Conservation (phyloP, 2,888 invertebrate genomes). For the Reticulitermes lucifugus region DNA sequence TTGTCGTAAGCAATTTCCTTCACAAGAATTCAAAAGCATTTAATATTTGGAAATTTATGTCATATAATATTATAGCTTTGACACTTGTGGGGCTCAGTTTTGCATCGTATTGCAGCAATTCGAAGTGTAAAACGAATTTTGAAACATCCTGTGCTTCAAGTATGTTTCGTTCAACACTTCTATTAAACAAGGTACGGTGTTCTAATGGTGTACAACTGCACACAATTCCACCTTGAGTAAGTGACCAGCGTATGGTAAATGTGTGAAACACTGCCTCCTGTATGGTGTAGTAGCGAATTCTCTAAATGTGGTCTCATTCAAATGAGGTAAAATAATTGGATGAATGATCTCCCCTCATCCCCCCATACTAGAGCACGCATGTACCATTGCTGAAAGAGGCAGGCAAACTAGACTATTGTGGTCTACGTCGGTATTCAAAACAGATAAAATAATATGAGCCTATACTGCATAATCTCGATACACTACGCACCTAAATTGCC, state of each 20-base stretch:
- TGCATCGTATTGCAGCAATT: too few relatives aligned
- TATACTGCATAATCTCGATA: too few relatives aligned
- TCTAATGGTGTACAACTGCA: neutral
- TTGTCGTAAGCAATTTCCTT: too few relatives aligned
- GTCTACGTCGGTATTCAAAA: neutral
- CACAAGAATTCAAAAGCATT: too few relatives aligned
- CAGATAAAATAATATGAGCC: too few relatives aligned
- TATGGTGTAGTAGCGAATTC: neutral
- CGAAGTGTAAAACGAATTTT: neutral
- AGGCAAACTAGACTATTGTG: neutral
- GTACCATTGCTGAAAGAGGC: neutral
- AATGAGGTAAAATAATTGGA: conserved; percentile 1
- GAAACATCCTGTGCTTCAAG: neutral
- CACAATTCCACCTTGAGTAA: neutral
- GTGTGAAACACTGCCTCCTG: neutral
- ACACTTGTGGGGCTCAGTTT: too few relatives aligned
- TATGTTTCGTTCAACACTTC: neutral
- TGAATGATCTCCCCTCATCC: neutral
- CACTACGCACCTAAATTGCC: neutral
- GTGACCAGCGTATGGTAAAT: neutral
- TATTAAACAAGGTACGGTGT: neutral
- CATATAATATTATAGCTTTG: too few relatives aligned
- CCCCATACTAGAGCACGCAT: neutral
- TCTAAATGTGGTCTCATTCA: neutral
- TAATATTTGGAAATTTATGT: too few relatives aligned